These are phyloP conservation scores for Tyto alba DNA, from an alignment of 2,113 vertebrate genomes.

Conservation along the genomic window DNA sequence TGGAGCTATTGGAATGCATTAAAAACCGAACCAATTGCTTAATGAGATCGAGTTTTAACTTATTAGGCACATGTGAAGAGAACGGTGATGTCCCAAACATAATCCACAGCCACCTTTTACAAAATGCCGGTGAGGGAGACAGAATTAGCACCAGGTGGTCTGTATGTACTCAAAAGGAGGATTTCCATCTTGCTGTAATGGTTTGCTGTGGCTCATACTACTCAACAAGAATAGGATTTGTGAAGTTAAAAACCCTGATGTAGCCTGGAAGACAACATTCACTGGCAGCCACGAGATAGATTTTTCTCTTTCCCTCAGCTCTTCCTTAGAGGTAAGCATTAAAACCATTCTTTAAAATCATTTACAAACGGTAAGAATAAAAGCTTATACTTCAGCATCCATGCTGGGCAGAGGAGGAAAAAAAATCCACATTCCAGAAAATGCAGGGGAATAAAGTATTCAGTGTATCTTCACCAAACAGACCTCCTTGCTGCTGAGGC, in stretches of 20 bases:
- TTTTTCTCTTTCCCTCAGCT: neutral
- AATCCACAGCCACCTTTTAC: neutral
- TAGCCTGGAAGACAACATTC: neutral
- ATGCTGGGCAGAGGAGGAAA: neutral
- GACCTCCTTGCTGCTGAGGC: neutral
- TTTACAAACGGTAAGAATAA: neutral
- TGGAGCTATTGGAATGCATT: neutral
- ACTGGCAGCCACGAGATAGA: neutral
- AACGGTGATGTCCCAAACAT: neutral
- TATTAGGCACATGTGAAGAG: neutral
- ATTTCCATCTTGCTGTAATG: neutral
- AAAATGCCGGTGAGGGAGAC: neutral
- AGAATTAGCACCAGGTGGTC: neutral
- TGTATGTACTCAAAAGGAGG: neutral
- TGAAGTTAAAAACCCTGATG: neutral
- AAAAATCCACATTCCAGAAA: neutral
- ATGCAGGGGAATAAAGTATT: neutral
- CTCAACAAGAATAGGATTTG: neutral
- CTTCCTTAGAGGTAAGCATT: neutral
- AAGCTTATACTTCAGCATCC: neutral
- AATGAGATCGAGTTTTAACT: neutral
- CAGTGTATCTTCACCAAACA: neutral
- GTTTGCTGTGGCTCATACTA: neutral
- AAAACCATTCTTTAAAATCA: neutral
- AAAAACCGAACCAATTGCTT: neutral